Base-by-base conservation (phyloP, 2,113 vertebrate species). In the Platanista minor region DNA sequence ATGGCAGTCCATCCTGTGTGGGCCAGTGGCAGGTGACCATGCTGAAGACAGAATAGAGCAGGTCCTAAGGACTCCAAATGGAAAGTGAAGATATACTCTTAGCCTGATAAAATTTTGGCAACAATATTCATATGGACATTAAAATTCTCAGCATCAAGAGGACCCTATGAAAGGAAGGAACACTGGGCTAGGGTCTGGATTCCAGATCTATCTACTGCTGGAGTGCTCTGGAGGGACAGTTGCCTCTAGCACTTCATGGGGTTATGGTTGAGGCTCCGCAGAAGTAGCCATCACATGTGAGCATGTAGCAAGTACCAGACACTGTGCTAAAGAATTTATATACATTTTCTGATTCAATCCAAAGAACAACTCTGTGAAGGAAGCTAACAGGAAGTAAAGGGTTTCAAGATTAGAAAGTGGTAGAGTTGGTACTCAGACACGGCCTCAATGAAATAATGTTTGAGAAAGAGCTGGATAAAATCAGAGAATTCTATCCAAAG, bases 21-120 rank as follows among this genome's bases (percentile, higher is more conserved):
- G 11, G 3, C 9, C 10, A 1, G 21, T 6, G 4, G 10, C 1
- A 77, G 33, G 74, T 6, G 2, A 52, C 21, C 25, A 10, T 18
- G n/a, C 39, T 49, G 25, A 54, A 36, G 29, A 20, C 3, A n/a
- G 17, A 23, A 21, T 36, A 41, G 33, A 62, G 4, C 4, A 49
- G 21, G 25, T 64, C 18, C 17, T 18, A 46, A 57, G 71, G 46
- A 15, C 64, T 75, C 20, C 31, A 41, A 52, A 66, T 36, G 25
- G 4, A 84, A 82, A 61, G 5, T 41, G 8, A 80, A 74, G 2
- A 33, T 39, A 12, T 7, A 25, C 29, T 23, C 33, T 36, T 41
- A 2, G 12, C 17, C 25, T 46, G n/a, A 93, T 52, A 83, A 84
- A 71, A 87, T 90, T 41, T 62, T 33, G 41, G 33, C 10, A 29